These are phyloP conservation scores for Astropecten irregularis DNA, from an alignment of 53 echinoderm and acorn worm species.

Conservation along the genomic window DNA sequence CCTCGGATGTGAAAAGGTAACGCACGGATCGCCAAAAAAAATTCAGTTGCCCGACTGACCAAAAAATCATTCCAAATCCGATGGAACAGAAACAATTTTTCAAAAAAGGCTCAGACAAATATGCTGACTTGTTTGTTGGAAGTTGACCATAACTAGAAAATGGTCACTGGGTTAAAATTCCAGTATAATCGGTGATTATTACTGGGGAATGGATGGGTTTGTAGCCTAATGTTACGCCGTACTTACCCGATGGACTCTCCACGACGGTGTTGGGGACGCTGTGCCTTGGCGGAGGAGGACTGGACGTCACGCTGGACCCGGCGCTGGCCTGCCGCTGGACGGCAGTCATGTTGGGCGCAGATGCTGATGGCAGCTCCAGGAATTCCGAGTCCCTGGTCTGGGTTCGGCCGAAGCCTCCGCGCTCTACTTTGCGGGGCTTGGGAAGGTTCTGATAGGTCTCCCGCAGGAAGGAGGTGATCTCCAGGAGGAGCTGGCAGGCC, in stretches of 20 bases:
- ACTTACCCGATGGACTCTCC: conserved; percentile 88
- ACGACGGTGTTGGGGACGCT: conserved; percentile 65
- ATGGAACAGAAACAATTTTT: too few species aligned
- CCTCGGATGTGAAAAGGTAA: too few species aligned
- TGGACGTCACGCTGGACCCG: conserved; percentile 94
- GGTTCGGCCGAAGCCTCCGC: conserved; percentile 67
- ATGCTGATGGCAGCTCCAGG: conserved; percentile 67
- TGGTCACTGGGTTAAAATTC: too few species aligned
- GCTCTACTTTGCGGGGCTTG: conserved; percentile 85
- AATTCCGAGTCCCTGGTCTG: conserved; percentile 80
- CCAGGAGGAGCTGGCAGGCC: conserved; percentile 90
- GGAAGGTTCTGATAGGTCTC: conserved; percentile 97
- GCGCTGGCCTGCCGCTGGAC: conserved; percentile 83
- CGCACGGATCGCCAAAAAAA: too few species aligned
- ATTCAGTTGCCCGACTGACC: too few species aligned
- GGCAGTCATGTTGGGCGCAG: conserved; percentile 62
- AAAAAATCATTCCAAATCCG: too few species aligned
- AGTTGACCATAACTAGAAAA: not conserved
- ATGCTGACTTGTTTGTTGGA: conserved; percentile 29
- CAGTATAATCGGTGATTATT: too few species aligned
- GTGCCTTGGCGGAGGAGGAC: conserved; percentile 87
- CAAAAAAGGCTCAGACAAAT: conserved; percentile 17
- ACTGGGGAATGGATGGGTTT: too few species aligned
- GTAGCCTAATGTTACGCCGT: too few species aligned
- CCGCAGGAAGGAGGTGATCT: conserved; percentile 91